A percentile compares a stretch with the other conserved stretches of the same genome.
Conservation (phyloP, 2,113 vertebrate species). For the Heloderma charlesbogerti region DNA sequence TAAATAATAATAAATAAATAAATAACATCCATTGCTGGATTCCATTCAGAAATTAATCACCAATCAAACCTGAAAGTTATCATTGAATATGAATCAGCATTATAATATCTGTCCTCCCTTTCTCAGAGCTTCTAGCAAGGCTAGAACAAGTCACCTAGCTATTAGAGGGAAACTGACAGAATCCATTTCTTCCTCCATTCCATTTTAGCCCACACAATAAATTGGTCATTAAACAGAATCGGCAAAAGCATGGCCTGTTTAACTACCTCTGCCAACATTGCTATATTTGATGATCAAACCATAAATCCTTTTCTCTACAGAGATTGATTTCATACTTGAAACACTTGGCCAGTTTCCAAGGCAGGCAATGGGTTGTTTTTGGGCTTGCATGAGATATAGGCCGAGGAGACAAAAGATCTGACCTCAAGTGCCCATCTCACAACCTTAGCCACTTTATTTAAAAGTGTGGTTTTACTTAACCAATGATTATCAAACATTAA, state of each 20-base stretch:
- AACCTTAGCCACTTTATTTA: neutral
- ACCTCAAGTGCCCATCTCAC: neutral
- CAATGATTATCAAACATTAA: neutral
- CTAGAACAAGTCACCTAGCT: slow-evolving; percentile 10
- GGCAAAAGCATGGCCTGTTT: slow-evolving; percentile 22
- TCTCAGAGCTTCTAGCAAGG: slow-evolving; percentile 12
- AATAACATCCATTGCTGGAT: too few relatives aligned
- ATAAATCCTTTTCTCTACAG: neutral
- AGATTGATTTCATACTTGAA: neutral
- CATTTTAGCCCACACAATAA: neutral
- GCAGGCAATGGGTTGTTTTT: neutral
- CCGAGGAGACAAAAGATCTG: neutral
- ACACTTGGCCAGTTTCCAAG: slow-evolving; percentile 4
- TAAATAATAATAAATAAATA: too few relatives aligned
- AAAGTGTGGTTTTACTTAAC: neutral
- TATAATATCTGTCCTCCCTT: neutral
- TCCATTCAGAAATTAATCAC: neutral
- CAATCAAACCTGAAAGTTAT: slow-evolving; percentile 10
- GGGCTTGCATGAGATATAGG: neutral
- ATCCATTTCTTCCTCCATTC: slow-evolving; percentile 21
- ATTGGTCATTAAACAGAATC: slow-evolving; percentile 25
- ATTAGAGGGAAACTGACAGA: neutral
- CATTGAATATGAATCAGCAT: neutral
- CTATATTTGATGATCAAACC: slow-evolving; percentile 1
- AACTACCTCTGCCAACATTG: slow-evolving; percentile 19